These are phyloP conservation scores for Andricus curvator DNA, from an alignment of 2,888 invertebrate genomes.

Conservation along the genomic window DNA sequence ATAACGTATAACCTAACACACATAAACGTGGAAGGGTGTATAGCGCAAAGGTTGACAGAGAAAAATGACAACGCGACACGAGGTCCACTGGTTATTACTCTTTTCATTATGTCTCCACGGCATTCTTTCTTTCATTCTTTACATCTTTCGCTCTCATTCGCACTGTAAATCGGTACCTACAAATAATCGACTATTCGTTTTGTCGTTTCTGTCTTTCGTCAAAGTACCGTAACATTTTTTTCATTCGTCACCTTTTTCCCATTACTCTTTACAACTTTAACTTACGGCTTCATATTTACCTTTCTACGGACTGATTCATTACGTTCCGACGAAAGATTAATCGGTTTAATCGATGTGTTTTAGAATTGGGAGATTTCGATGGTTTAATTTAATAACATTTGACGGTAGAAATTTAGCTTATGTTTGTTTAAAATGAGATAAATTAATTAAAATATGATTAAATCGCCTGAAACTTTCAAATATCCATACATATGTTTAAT, in stretches of 20 bases:
- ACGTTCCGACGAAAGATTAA: background rate
- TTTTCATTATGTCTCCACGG: slow-evolving; percentile 48
- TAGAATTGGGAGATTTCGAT: background rate
- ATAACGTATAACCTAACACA: slow-evolving; percentile 22
- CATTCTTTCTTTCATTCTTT: slow-evolving; percentile 36
- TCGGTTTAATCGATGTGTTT: background rate
- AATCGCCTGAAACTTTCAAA: too few relatives aligned
- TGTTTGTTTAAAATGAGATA: too few relatives aligned
- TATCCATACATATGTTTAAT: too few relatives aligned
- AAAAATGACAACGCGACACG: slow-evolving; percentile 53
- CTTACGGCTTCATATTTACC: slow-evolving; percentile 20
- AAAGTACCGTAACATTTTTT: slow-evolving; percentile 5
- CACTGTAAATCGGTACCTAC: slow-evolving; percentile 16
- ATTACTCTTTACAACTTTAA: background rate
- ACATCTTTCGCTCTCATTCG: slow-evolving; percentile 16
- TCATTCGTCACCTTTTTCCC: slow-evolving; percentile 4
- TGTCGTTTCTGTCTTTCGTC: slow-evolving; percentile 32
- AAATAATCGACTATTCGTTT: slow-evolving; percentile 38
- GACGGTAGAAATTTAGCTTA: too few relatives aligned
- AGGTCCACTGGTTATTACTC: slow-evolving; percentile 57
- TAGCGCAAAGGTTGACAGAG: slow-evolving; percentile 51
- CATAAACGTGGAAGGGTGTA: slow-evolving; percentile 25
- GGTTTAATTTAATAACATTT: background rate
- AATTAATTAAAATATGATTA: too few relatives aligned
- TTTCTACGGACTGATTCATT: slow-evolving; percentile 27